These are phyloP conservation scores for Helleia helle DNA, from an alignment of 2,888 invertebrate genomes.

Conservation along the genomic window DNA sequence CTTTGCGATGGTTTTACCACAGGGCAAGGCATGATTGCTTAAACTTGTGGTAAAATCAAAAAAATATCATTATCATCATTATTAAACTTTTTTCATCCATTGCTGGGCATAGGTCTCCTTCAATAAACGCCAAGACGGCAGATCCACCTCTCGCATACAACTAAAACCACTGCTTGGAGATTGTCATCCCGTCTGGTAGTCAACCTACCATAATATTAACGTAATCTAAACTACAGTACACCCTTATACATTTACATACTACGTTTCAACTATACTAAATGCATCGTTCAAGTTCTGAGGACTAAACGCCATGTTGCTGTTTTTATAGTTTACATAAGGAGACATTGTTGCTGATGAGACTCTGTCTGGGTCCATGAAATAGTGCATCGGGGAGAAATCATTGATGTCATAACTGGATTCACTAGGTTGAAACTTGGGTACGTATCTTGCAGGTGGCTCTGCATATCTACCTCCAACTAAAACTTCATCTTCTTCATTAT, in stretches of 20 bases:
- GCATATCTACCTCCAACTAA: conserved; percentile 33
- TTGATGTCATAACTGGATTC: conserved; percentile 30
- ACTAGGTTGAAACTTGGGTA: conserved; percentile 34
- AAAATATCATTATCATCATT: no score
- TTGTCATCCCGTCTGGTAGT: no score
- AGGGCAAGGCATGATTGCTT: no score
- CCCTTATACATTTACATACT: conserved; percentile 26
- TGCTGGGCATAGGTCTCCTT: no score
- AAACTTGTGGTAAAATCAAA: no score
- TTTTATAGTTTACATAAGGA: conserved; percentile 57
- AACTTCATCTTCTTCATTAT: conserved; percentile 28
- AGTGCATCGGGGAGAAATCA: conserved; percentile 27
- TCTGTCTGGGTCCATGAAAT: conserved; percentile 31
- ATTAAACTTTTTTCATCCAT: no score
- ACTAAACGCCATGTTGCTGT: conserved; percentile 62
- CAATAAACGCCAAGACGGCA: no score
- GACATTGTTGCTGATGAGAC: conserved; percentile 38
- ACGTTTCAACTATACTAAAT: conserved; percentile 49
- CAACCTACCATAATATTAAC: no score
- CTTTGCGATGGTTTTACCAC: no score
- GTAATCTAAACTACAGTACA: neutral
- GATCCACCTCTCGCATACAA: no score
- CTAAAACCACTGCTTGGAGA: no score
- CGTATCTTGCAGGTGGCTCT: conserved; percentile 52
- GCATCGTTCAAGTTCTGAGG: conserved; percentile 65